Conservation (phyloP, 2,113 vertebrate species). For the Hepsetus odoe region DNA sequence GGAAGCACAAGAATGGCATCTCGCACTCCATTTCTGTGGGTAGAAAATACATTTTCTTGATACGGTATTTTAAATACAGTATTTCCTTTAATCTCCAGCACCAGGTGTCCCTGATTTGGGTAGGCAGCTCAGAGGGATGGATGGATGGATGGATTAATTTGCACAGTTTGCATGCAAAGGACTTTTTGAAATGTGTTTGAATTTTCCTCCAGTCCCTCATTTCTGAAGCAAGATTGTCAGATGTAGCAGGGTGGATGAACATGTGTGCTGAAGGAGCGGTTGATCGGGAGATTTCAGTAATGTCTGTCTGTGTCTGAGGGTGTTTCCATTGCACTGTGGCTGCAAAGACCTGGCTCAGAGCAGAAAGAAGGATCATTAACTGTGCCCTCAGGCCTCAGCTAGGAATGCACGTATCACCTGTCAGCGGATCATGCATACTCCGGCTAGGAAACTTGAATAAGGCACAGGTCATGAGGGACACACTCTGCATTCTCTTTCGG, state of each 20-base stretch:
- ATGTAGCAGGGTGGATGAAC: not conserved
- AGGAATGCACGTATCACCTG: conserved; percentile 58
- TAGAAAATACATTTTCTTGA: too few species aligned
- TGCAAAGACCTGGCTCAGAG: conserved; percentile 21
- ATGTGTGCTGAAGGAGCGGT: not conserved
- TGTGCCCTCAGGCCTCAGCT: conserved; percentile 31
- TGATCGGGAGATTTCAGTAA: not conserved
- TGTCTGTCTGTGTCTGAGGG: not conserved
- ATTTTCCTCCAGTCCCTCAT: too few species aligned
- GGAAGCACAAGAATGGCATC: too few species aligned
- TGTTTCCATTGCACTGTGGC: conserved; percentile 32
- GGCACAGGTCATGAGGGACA: not conserved
- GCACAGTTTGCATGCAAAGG: too few species aligned
- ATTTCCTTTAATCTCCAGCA: too few species aligned
- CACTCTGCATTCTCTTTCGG: not conserved
- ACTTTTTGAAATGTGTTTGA: too few species aligned
- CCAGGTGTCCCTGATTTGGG: too few species aligned
- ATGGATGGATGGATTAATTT: too few species aligned
- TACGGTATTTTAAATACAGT: too few species aligned
- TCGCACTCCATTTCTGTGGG: too few species aligned
- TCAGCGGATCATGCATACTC: not conserved
- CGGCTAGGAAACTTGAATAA: conserved; percentile 29
- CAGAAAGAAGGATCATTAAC: conserved; percentile 34
- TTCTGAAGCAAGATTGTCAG: too few species aligned
- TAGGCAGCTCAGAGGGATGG: too few species aligned